Conservation (phyloP, 2,888 invertebrate genomes). For the Spodoptera exigua region DNA sequence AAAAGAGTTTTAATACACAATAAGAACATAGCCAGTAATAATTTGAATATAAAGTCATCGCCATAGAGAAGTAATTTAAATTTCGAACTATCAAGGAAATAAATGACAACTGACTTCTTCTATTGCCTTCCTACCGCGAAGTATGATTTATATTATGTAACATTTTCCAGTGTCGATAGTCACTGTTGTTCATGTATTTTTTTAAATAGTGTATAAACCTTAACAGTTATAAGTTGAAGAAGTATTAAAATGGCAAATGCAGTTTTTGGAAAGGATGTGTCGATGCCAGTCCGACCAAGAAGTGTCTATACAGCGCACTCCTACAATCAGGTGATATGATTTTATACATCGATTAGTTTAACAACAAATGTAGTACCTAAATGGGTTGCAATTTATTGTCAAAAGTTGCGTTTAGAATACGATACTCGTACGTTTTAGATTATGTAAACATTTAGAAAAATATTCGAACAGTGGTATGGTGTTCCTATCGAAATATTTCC, state of each 20-base stretch:
- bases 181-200: slow-evolving; percentile 83
- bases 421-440: too few species aligned
- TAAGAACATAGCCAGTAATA: slow-evolving; percentile 43
- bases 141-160: slow-evolving; percentile 84
- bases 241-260: slow-evolving; percentile 85
- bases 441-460: too few species aligned
- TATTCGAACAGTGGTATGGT: too few species aligned
- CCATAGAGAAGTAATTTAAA: slow-evolving; percentile 62
- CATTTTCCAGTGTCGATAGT: slow-evolving; percentile 79
- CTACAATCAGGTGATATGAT: slow-evolving; percentile 84
- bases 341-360: not conserved
- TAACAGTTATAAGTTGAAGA: slow-evolving; percentile 79
- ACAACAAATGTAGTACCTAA: too few species aligned
- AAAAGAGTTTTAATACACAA: slow-evolving; percentile 1
- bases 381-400: too few species aligned
- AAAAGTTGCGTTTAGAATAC: too few species aligned
- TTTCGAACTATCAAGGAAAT: slow-evolving; percentile 73
- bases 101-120: slow-evolving; percentile 77
- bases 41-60: slow-evolving; percentile 32
- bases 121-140: slow-evolving; percentile 69
- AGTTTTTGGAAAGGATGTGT: slow-evolving; percentile 85
- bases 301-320: slow-evolving; percentile 92
- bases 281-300: slow-evolving; percentile 89
- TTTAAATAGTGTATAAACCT: slow-evolving; percentile 79
- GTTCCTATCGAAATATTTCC: too few species aligned